Base-by-base conservation (phyloP, 2,797 vertebrate species). In the Austrolebias charrua region DNA sequence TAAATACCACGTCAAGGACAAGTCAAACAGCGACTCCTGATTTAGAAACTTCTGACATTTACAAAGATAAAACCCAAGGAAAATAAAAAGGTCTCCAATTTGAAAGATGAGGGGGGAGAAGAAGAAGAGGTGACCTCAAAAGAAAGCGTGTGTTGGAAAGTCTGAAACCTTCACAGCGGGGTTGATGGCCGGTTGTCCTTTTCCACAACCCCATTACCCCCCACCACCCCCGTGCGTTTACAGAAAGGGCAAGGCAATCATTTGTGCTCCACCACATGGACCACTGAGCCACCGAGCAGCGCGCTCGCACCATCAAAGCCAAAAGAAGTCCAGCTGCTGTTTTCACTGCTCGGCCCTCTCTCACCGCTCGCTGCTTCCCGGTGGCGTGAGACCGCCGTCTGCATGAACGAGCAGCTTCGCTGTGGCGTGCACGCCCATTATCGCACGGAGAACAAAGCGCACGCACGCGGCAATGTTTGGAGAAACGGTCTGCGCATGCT, bases 201-300 rank as follows among this genome's bases (percentile, higher is more conserved):
- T 82, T 73, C 42, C 56, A 63, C 43, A 68, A 40, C 62, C 49
- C 55, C 61, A 35, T 54, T 52, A 55, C 46, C 24, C 50, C 20
- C 46, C 24, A 47, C 20, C 29, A 24, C 44, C 38, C 12, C 18
- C 47, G 15, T 46, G 62, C 67, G 57, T 79, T 76, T 66, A 64
- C 40, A 59, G 66, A 71, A 76, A 82, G 79, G 76, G 20, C 69
- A 84, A 77, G 75, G 49, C 72, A 75, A 76, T 85, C 72, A 77
- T 19, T 58, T 14, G 67, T 46, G 79, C 70, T 73, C 72, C 9
- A 58, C 59, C 58, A 63, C 63, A 18, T 18, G 73, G 70, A 83
- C 69, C 56, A 47, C 29, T 64, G n/a, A n/a, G 62, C 55, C 55
- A 16, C 6, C 73, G 49, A 51, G 60, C 59, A 46, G 73, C 61